Evolutionary conservation across 2,888 invertebrate species (phyloP).

Genomic region (Synanthedon vespiformis): DNA sequence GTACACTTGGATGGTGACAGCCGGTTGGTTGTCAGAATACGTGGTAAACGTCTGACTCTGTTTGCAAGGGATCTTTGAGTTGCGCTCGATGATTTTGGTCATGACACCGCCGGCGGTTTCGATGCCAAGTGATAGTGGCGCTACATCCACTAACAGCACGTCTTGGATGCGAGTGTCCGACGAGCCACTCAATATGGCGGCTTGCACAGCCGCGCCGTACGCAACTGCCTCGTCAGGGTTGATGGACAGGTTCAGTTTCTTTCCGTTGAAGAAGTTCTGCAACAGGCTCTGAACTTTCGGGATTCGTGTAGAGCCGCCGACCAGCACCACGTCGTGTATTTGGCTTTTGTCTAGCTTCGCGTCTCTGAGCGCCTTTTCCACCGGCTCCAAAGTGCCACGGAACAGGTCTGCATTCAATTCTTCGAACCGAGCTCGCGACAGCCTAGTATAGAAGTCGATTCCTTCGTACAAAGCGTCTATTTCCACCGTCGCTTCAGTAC

Average conservation of each 20-base stretch:
- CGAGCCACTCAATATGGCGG: conserved; percentile 74
- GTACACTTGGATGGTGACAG: too few relatives aligned
- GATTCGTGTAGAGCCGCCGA: conserved; percentile 79
- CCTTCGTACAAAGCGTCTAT: too few relatives aligned
- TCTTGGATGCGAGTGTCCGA: conserved; percentile 68
- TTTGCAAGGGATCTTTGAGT: conserved; percentile 72
- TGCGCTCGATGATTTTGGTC: conserved; percentile 74
- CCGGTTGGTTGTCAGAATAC: too few relatives aligned
- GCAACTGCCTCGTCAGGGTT: conserved; percentile 80
- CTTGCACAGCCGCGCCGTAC: conserved; percentile 75
- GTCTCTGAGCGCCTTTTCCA: conserved; percentile 65
- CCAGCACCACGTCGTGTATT: conserved; percentile 78
- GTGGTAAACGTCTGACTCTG: conserved; percentile 36
- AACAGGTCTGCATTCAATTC: too few relatives aligned
- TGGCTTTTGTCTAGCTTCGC: conserved; percentile 76
- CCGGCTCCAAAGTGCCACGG: too few relatives aligned
- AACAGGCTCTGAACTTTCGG: conserved; percentile 77
- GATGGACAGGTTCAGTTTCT: conserved; percentile 73
- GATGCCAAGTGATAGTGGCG: conserved; percentile 18
- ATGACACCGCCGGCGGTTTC: conserved; percentile 75
- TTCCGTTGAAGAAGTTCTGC: conserved; percentile 75
- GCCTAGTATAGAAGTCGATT: too few relatives aligned
- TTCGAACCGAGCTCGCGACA: too few relatives aligned
- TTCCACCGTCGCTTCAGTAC: too few relatives aligned
- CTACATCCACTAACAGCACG: conserved; percentile 35